Base-by-base conservation (phyloP, 1,140 invertebrate genomes). In the Parasteatoda tepidariorum region DNA sequence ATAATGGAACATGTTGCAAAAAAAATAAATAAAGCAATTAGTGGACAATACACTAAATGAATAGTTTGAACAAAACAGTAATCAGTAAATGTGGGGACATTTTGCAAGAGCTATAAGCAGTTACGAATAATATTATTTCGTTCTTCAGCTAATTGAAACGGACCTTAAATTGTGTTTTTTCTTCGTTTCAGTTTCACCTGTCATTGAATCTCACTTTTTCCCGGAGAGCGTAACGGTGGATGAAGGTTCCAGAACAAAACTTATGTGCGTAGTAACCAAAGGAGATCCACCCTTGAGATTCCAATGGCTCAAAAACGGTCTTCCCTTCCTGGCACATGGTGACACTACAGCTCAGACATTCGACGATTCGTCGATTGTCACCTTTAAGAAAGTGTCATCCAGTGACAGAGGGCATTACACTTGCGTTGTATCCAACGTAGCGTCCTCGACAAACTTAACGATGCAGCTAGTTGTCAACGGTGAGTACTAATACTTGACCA, bases 231-330 rank as follows among this genome's bases (percentile, higher is more conserved):
- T 92, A 18, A 92, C 75, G 5, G 83, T 93, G 67, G 91, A 93
- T 57, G 92, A 93, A 87, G 94, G 94, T 55, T 93, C 91, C 70
- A 89, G 91, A 83, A 90, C 90, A 33, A 91, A 91, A 86, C 88
- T 94, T 41, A 91, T 92, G 55, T 85, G 85, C 41, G 66, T 73
- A 2, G 83, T 84, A 13, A 59, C 70, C 18, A 82, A 81, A 48
- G 85, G 85, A 28, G 85, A 85, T 54, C 83, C 83, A 3, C 85
- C 85, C 7, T 68, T 85, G 15, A 64, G 61, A 18, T 84, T 84
- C 24, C 66, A 74, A n/a, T 85, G 85, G 85, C 18, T 84, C 30
- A 76, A 84, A 57, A 68, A 85, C 22, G 70, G 68, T 7, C 54
- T 48, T 26, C 57, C 67, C 6, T 59, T 84, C 48, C 57, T 59